phyloP scores from a whole-genome alignment of 2,797 vertebrate species.

The Aselliscus stoliczkanus region DNA sequence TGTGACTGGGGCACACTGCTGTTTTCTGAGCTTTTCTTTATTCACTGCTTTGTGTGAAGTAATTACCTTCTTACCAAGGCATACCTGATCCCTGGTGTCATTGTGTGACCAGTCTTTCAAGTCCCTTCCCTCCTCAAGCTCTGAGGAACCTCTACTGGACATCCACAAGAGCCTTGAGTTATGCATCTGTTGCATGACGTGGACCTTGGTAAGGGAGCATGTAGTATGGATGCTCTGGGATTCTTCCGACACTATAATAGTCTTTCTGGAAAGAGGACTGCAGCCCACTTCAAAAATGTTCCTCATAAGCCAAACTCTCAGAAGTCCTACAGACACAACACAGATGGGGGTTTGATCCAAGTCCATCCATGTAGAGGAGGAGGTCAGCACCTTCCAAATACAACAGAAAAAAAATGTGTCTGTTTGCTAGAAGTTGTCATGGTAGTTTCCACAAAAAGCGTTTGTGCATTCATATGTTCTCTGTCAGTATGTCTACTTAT shows the following conservation, averaged over 20 bases:
- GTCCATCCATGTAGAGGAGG: neutral
- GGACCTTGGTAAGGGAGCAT: neutral
- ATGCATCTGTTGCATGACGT: neutral
- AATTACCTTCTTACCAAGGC: neutral
- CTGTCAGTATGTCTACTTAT: neutral
- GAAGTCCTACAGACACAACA: neutral
- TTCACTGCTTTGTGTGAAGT: neutral
- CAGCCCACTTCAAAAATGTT: neutral
- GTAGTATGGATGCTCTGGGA: neutral
- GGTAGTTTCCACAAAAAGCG: neutral
- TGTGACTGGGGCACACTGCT: neutral
- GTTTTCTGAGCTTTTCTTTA: neutral
- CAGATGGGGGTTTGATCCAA: neutral
- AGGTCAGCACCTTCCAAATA: neutral
- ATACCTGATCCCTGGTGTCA: neutral
- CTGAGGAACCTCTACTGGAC: neutral
- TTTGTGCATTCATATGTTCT: neutral
- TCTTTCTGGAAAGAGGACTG: neutral
- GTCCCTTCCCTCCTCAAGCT: neutral
- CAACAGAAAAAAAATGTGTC: neutral
- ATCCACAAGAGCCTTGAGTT: neutral
- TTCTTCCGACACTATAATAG: neutral
- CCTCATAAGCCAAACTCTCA: neutral
- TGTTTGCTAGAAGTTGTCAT: neutral
- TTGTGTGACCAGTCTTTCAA: rapidly evolving